Conservation (phyloP, 2,888 invertebrate genomes). For the Andrena praecox region DNA sequence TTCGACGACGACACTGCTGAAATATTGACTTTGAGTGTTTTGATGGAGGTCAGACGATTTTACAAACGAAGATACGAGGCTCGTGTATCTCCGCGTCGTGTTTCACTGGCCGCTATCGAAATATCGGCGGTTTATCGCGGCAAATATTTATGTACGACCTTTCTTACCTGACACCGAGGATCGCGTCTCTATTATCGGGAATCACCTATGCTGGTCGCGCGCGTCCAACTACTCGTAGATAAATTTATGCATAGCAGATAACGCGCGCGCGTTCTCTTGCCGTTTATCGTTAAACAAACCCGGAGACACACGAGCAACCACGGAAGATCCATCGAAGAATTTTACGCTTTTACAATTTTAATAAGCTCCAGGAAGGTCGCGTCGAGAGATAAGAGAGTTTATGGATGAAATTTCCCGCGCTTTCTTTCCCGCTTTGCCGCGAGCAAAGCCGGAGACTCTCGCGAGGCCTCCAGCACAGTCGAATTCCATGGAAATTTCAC, state of each 20-base stretch:
- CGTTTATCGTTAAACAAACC: conserved; percentile 78
- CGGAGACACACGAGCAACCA: background rate
- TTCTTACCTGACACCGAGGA: conserved; percentile 53
- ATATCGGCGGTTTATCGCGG: conserved; percentile 63
- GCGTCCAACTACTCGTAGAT: conserved; percentile 58
- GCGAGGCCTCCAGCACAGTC: background rate
- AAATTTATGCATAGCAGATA: conserved; percentile 76
- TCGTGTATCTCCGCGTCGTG: conserved; percentile 3
- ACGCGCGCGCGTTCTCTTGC: conserved; percentile 64
- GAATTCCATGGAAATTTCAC: background rate
- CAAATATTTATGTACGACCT: conserved; percentile 69
- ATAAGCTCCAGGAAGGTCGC: background rate
- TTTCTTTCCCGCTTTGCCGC: too few relatives aligned
- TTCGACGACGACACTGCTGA: background rate
- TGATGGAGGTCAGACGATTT: conserved; percentile 1
- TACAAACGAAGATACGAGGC: conserved; percentile 18
- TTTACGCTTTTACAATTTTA: background rate
- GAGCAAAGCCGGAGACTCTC: background rate
- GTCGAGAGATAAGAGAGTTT: background rate
- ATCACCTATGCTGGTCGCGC: conserved; percentile 30
- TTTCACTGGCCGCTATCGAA: conserved; percentile 29
- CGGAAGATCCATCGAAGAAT: background rate
- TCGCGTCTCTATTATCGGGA: conserved; percentile 44
- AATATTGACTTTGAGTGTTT: conserved; percentile 7
- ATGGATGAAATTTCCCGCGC: too few relatives aligned